Base-by-base conservation (phyloP, 2,888 invertebrate species). In the Phoenoteleia sp. region DNA sequence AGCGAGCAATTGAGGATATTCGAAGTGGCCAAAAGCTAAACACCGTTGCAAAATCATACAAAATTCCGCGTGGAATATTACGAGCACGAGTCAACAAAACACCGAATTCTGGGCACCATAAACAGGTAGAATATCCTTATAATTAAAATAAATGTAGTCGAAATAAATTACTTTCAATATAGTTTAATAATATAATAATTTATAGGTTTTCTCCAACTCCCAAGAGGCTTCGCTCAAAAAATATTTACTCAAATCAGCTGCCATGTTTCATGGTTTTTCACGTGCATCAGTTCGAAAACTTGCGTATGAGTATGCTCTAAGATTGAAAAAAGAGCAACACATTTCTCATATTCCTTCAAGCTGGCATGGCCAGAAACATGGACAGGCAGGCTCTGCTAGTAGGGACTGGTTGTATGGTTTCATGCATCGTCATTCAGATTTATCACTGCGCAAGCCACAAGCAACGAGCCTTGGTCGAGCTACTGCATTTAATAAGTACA, bases 391-490 rank as follows among this genome's bases (percentile, higher is more conserved):
- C 56, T 49, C 45, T 21, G 87, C 86, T 66, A 64, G 83, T 19
- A 13, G 47, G 9, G 87, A 87, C 62, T 87, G 87, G 87, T 62
- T 87, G 27, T 45, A 36, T 21, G 64, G 62, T 7, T 87, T 86
- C 69, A 66, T 87, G 56, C 54, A 36, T 25, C 54, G 56, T 27
- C 56, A 69, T 42, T 36, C 54, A 6, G 56, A 56, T 36, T 39
- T 69, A 19, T 39, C 54, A 33, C 76, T 81, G 45, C 81, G 87
- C 17, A 74, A 87, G 25, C 86, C 88, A 7, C 74, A 88, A 71
- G 86, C 87, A 27, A 88, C 88, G 9, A 87, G 88, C 58, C 58
- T 88, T 15, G 80, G 74, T 1, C 71, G 88, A 23, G 84, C 77
- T 13, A 87, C 83, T 9, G 74, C 76, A 9, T 88, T 89, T 45